Evolutionary conservation across 2,797 vertebrate genomes (phyloP).

Genomic region (Neosalanx taihuensis): DNA sequence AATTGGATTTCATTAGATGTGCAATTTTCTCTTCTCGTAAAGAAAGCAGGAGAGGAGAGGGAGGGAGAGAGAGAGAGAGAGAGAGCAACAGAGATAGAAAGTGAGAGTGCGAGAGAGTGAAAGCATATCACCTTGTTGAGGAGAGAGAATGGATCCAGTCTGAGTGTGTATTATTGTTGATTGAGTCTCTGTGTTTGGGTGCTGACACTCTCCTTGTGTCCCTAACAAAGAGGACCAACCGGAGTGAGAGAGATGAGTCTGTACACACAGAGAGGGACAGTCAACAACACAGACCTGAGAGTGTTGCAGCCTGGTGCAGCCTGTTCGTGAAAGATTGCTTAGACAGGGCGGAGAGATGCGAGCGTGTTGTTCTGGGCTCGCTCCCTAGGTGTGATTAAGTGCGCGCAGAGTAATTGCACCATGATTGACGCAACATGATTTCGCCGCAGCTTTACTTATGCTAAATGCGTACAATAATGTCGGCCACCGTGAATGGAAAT

Average conservation of each 20-base stretch:
- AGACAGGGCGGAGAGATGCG: neutral
- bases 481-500: constrained; percentile 30
- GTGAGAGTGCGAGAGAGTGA: constrained; percentile 31
- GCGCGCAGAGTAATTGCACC: constrained; percentile 25
- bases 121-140: constrained; percentile 66
- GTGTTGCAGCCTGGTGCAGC: constrained; percentile 10
- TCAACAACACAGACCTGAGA: constrained; percentile 32
- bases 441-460: constrained; percentile 37
- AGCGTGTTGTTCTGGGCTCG: constrained; percentile 9
- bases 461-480: constrained; percentile 52
- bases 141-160: constrained; percentile 63
- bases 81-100: constrained; percentile 5
- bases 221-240: constrained; percentile 40
- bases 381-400: constrained; percentile 14
- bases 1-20: constrained; percentile 82
- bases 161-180: constrained; percentile 69
- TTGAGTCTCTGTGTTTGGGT: constrained; percentile 62
- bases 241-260: constrained; percentile 41
- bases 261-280: constrained; percentile 31
- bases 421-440: constrained; percentile 44
- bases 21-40: constrained; percentile 74
- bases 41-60: constrained; percentile 52
- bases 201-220: constrained; percentile 40
- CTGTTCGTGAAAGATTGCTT: neutral
- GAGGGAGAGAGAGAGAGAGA: constrained; percentile 2